These are phyloP conservation scores for Microctonus hyperodae DNA, from an alignment of 2,888 invertebrate genomes.

Conservation along the genomic window DNA sequence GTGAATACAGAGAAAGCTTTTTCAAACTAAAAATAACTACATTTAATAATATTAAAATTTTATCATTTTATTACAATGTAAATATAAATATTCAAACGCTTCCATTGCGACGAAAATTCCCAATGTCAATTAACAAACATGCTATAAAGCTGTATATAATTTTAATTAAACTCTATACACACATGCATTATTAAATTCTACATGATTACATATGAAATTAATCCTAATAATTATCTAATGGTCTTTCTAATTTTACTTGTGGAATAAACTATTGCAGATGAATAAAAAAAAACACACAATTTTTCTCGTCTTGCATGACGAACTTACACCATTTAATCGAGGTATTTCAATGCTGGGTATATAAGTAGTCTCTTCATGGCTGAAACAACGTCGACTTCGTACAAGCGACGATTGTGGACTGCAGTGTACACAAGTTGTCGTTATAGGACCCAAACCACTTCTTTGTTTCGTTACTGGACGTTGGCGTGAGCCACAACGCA, in stretches of 20 bases:
- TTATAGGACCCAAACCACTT: conserved; percentile 62
- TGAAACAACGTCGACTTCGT: conserved; percentile 54
- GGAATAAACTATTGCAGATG: neutral
- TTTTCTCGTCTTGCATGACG: conserved; percentile 53
- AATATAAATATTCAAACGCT: neutral
- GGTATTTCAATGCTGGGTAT: conserved; percentile 61
- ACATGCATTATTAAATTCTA: neutral
- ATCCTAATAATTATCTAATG: neutral
- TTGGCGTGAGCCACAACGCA: conserved; percentile 86
- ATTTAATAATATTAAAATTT: neutral
- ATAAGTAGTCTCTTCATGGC: conserved; percentile 60
- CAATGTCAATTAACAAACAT: neutral
- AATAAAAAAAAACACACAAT: neutral
- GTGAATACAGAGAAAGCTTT: too few relatives aligned
- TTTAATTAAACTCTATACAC: neutral
- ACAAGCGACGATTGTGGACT: conserved; percentile 55
- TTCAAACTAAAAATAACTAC: neutral
- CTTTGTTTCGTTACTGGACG: conserved; percentile 80
- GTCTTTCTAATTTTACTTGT: neutral
- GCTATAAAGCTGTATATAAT: neutral
- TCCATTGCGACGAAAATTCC: neutral
- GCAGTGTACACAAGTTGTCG: conserved; percentile 56
- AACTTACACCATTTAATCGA: conserved; percentile 63
- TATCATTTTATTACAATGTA: neutral
- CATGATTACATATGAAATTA: too few relatives aligned